A percentile compares a stretch with the other conserved stretches of the same genome.
Conservation (phyloP, 2,888 invertebrate genomes). For the Netelia inedita region DNA sequence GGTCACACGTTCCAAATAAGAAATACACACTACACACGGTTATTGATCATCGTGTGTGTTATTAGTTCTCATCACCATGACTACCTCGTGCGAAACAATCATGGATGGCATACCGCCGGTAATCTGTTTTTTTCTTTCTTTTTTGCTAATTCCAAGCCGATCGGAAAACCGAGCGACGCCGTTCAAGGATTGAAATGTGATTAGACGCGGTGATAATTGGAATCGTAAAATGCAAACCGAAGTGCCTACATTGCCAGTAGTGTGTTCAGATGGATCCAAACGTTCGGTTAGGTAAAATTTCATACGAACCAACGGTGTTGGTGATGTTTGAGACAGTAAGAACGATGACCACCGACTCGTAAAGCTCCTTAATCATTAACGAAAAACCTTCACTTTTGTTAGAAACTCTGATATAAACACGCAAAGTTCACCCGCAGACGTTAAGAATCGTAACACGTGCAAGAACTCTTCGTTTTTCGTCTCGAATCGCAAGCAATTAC, state of each 20-base stretch:
- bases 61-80: slow-evolving; percentile 76
- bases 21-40: slow-evolving; percentile 56
- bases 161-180: slow-evolving; percentile 26
- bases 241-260: slow-evolving; percentile 81
- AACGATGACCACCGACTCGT: neutral
- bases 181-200: slow-evolving; percentile 56
- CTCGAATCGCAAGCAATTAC: slow-evolving; percentile 78
- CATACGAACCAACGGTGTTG: neutral
- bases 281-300: slow-evolving; percentile 78
- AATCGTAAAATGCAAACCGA: slow-evolving; percentile 83
- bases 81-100: slow-evolving; percentile 78
- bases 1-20: slow-evolving; percentile 38
- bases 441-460: slow-evolving; percentile 73
- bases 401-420: slow-evolving; percentile 76
- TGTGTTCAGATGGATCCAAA: slow-evolving; percentile 78
- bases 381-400: slow-evolving; percentile 22
- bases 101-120: slow-evolving; percentile 78
- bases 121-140: slow-evolving; percentile 63
- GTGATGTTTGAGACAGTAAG: neutral
- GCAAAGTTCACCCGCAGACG: slow-evolving; percentile 73
- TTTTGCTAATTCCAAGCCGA: slow-evolving; percentile 54
- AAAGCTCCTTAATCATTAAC: slow-evolving; percentile 60
- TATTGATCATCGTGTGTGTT: slow-evolving; percentile 65
- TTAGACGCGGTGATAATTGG: slow-evolving; percentile 55
- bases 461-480: slow-evolving; percentile 74